Base-by-base conservation (phyloP, 2,797 vertebrate genomes). In the Odontamblyopus lacepedii region DNA sequence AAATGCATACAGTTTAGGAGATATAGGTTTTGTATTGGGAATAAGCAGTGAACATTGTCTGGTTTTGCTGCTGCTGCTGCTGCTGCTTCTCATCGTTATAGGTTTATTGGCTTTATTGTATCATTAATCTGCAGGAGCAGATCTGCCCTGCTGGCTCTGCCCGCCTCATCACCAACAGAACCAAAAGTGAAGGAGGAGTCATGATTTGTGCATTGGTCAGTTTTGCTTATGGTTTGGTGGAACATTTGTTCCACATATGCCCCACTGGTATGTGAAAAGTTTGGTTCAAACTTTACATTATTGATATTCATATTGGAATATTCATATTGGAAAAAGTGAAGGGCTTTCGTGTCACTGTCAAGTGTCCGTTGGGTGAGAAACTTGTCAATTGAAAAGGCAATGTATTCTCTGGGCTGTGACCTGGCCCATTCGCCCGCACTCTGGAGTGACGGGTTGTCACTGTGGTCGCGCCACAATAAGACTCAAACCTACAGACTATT, bases 371-470 rank as follows among this genome's bases (percentile, higher is more conserved):
- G 63, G 84, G 72, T 74, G 82, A 78, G 79, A 78, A 85, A 85
- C 70, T 71, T 75, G 53, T 80, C 77, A 95, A 95, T 90, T 93
- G 92, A 92, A 94, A 93, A 94, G 94, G 93, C 93, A 84, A 94
- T 69, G 62, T 77, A 80, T 87, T 87, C 82, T 86, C 77, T 53
- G 68, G 74, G 70, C 60, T 78, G 69, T 80, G 86, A 85, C 86
- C 86, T 82, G 70, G 69, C 53, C 65, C 75, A 68, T 76, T 72
- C 73, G 48, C 61, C 81, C 80, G 78, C 79, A 83, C 60, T 68
- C 78, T 71, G 73, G 93, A 95, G 92, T 95, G 95, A 95, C 95
- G 95, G 95, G 95, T 93, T 94, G 95, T 93, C 94, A 95, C 89
- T 83, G 91, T 92, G 89, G 93, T 92, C 89, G 93, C 94, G 94